Percentiles rank a stretch among this genome's conserved stretches.
phyloP scores from a whole-genome alignment of 2,888 invertebrate species.

The Agrotis segetum region DNA sequence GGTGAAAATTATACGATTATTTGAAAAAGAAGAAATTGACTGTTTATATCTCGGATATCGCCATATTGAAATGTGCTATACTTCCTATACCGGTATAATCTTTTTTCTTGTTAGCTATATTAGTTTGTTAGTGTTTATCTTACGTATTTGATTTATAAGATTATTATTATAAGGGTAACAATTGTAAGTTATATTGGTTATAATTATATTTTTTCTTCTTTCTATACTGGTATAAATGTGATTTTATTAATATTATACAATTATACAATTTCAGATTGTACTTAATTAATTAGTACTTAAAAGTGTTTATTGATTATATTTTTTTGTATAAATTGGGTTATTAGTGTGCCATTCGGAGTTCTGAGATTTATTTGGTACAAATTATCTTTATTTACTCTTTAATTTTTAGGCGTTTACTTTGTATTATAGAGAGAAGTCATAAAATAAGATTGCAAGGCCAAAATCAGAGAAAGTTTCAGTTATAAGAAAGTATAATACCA shows the following conservation, averaged over 20 bases:
- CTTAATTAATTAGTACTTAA: conserved; percentile 47
- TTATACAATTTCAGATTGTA: conserved; percentile 42
- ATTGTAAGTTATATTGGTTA: conserved; percentile 1
- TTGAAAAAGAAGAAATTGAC: conserved; percentile 4
- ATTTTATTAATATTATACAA: conserved; percentile 35
- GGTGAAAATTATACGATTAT: too few species aligned
- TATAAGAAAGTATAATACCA: background rate
- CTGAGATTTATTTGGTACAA: conserved; percentile 52
- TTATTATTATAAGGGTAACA: conserved; percentile 18
- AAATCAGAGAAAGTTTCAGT: background rate
- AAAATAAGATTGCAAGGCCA: conserved; percentile 2
- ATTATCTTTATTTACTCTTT: conserved; percentile 38
- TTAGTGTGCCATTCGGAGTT: conserved; percentile 48
- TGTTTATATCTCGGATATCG: conserved; percentile 7
- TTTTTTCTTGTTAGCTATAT: background rate
- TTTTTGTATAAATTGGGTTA: conserved; percentile 14
- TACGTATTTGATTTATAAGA: too few species aligned
- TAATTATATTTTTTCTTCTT: background rate
- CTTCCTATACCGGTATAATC: background rate
- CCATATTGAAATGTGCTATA: conserved; percentile 37
- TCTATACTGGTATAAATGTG: conserved; percentile 24
- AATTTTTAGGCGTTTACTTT: conserved; percentile 10
- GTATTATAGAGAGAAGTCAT: background rate
- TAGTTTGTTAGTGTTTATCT: too few species aligned
- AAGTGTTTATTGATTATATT: conserved; percentile 9